Evolutionary conservation across 2,888 invertebrate species (phyloP), one percentile per base, ranked within the genome.

Genomic region (Hydraecia micacea): DNA sequence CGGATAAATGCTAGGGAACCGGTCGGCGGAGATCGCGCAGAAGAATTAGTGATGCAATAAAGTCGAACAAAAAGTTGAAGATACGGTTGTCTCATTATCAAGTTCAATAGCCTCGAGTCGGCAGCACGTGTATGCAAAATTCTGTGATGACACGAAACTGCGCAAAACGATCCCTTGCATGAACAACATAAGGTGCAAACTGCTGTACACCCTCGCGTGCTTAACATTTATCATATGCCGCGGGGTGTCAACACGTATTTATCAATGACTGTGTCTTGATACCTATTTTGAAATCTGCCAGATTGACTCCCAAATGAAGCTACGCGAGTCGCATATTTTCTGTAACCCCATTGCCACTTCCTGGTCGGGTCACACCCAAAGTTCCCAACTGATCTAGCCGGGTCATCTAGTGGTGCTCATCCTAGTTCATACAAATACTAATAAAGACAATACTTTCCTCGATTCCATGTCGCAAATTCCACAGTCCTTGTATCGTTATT

Each of bases 101-200:
- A 96, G 97, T 97, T 97, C 96, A 96, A 96, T 95, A 97, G 96
- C 96, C 97, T 90, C 95, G 89, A 92, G 93, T 90, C 91, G 93
- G 90, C 94, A 96, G 92, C 96, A 96, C 97, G 97, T 97, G 96
- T 96, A 96, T 96, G 96, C 96, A 96, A 96, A 96, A 95, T 92
- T 91, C 89, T 89, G 91, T 91, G 90, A 90, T 91, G 87, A 87
- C 76, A 82, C 78, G 85, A 85, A 89, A 92, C 88, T 93, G 92
- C 91, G 96, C 96, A 93, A 96, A 94, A 91, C 92, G 88, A 93
- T 91, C 94, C 93, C 93, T 95, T 92, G 85, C 89, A 76, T 60
- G 77, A 88, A 88, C 89, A 92, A 87, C 90, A 92, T 96, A 96
- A 96, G 95, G 96, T 94, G 92, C 94, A 96, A 93, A 93, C 91